Evolutionary conservation across 2,113 vertebrate species (phyloP).

Genomic region (Colinus virginianus): DNA sequence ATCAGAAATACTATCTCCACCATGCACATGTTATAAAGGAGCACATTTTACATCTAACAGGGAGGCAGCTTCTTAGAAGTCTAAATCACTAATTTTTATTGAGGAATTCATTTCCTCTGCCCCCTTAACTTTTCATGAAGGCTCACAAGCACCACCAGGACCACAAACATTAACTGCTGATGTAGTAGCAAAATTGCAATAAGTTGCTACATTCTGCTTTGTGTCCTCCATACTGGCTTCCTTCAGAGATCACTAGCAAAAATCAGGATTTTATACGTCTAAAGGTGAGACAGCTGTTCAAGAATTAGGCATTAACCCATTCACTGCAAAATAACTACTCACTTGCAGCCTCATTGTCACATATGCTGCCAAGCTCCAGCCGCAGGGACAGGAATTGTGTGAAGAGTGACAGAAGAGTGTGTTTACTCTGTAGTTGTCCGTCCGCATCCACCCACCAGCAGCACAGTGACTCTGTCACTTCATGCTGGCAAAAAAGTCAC

Average conservation of each 20-base stretch:
- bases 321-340: background rate
- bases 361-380: background rate
- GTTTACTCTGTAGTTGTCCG: background rate
- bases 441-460: background rate
- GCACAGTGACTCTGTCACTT: background rate
- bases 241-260: slow-evolving; percentile 14
- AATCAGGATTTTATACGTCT: background rate
- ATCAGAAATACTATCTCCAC: background rate
- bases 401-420: too few species aligned
- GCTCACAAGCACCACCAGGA: background rate
- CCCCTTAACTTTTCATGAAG: background rate
- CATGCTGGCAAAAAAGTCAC: background rate
- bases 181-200: background rate
- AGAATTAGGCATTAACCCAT: background rate
- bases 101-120: background rate
- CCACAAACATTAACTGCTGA: background rate
- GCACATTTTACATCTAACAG: background rate
- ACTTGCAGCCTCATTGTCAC: background rate
- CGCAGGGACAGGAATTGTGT: background rate
- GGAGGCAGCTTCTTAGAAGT: background rate
- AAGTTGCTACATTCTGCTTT: slow-evolving; percentile 17
- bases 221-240: background rate
- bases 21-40: background rate
- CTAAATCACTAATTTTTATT: background rate
- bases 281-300: slow-evolving; percentile 24